A percentile compares a stretch with the other conserved stretches of the same genome.
Conservation (phyloP, 2,888 invertebrate genomes). For the Enoplolaimus lenunculus region DNA sequence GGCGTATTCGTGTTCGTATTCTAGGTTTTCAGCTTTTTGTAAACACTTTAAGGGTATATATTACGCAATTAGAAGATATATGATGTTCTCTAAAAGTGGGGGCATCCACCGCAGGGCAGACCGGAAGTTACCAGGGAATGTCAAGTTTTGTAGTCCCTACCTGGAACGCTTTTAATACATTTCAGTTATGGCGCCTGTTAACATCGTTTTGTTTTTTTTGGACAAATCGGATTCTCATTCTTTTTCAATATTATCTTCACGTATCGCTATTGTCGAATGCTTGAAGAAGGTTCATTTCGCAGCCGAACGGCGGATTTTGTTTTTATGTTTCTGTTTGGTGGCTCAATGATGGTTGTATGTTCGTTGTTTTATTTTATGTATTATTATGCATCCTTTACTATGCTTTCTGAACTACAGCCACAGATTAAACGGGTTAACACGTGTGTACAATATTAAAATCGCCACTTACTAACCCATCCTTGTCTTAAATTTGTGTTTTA, state of each 20-base stretch:
- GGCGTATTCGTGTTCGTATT: too few relatives aligned
- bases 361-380: too few relatives aligned
- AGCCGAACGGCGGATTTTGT: slow-evolving; percentile 93
- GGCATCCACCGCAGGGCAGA: too few relatives aligned
- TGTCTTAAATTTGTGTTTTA: background rate
- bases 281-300: slow-evolving; percentile 93
- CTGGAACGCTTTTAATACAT: slow-evolving; percentile 28
- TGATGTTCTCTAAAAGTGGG: too few relatives aligned
- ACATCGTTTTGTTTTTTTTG: slow-evolving; percentile 97
- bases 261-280: slow-evolving; percentile 93
- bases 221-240: slow-evolving; percentile 93
- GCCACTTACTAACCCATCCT: background rate
- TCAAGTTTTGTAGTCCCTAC: background rate
- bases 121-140: background rate
- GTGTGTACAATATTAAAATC: too few relatives aligned
- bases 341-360: slow-evolving; percentile 62
- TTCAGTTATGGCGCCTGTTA: slow-evolving; percentile 77
- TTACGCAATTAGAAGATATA: too few relatives aligned
- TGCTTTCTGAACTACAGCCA: too few relatives aligned
- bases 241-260: slow-evolving; percentile 99
- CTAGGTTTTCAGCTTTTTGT: too few relatives aligned
- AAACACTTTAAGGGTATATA: too few relatives aligned
- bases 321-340: slow-evolving; percentile 89
- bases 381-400: too few relatives aligned
- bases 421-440: too few relatives aligned